These are phyloP conservation scores for Lasioglossum morio DNA, from an alignment of 2,888 invertebrate species.

Conservation along the genomic window DNA sequence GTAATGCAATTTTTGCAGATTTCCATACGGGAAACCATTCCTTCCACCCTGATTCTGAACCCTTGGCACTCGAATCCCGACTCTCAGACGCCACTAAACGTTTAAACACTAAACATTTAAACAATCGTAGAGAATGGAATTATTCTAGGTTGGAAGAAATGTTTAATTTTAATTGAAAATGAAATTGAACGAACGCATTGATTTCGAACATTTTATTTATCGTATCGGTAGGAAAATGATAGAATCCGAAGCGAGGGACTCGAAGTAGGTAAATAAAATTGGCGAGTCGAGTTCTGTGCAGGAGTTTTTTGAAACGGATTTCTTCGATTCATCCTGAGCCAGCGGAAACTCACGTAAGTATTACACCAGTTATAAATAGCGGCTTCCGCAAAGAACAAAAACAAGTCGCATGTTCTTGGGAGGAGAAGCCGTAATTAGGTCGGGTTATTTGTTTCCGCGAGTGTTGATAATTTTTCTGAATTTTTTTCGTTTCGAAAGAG, in stretches of 20 bases:
- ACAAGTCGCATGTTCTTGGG: background rate
- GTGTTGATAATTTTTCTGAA: background rate
- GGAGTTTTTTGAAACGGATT: background rate
- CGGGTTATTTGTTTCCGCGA: background rate
- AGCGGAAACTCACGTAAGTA: background rate
- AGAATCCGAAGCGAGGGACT: background rate
- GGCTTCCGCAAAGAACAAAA: background rate
- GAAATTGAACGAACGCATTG: too few relatives aligned
- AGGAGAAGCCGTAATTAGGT: background rate
- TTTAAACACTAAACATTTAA: too few relatives aligned
- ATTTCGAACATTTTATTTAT: too few relatives aligned
- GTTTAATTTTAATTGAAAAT: too few relatives aligned
- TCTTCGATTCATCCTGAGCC: constrained; percentile 8
- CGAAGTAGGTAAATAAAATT: background rate
- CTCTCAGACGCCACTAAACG: too few relatives aligned
- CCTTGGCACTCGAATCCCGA: too few relatives aligned
- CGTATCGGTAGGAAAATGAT: background rate
- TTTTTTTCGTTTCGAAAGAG: background rate
- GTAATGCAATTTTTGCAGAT: background rate
- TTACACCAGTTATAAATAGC: background rate
- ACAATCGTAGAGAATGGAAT: too few relatives aligned
- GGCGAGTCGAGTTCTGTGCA: background rate
- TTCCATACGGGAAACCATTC: background rate
- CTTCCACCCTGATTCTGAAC: too few relatives aligned
- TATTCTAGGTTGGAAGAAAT: too few relatives aligned